Conservation (phyloP, 1,140 invertebrate genomes). For the Pissodes strobi region DNA sequence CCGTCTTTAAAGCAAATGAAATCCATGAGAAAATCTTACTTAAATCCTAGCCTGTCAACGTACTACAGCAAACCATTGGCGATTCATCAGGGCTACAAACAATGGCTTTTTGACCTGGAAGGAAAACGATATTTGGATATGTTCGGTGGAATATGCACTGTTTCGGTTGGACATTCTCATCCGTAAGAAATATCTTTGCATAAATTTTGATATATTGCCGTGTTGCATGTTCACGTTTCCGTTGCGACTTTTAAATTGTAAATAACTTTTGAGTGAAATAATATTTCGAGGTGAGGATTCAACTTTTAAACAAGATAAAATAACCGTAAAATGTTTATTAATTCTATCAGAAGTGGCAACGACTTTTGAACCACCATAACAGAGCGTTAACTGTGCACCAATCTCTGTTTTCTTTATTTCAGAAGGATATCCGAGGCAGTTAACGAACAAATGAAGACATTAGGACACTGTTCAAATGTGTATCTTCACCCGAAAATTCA, state of each 20-base stretch:
- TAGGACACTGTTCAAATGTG: conserved; percentile 92
- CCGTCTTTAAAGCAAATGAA: conserved; percentile 63
- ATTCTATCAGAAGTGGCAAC: too few species aligned
- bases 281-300: too few species aligned
- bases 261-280: too few species aligned
- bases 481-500: conserved; percentile 89
- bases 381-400: neutral
- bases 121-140: conserved; percentile 91
- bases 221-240: too few species aligned
- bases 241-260: too few species aligned
- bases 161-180: conserved; percentile 97
- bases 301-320: too few species aligned
- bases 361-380: too few species aligned
- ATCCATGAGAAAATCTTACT: conserved; percentile 62
- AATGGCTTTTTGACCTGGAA: conserved; percentile 89
- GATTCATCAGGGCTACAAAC: conserved; percentile 84
- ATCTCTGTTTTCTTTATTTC: conserved; percentile 37
- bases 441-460: conserved; percentile 74
- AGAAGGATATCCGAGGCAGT: conserved; percentile 79
- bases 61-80: conserved; percentile 85
- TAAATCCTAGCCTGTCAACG: conserved; percentile 74
- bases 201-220: too few species aligned
- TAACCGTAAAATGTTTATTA: too few species aligned
- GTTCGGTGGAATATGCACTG: conserved; percentile 95
- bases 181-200: too few species aligned